Evolutionary conservation across 2,113 vertebrate species (phyloP).

Genomic region (Euleptes europaea): DNA sequence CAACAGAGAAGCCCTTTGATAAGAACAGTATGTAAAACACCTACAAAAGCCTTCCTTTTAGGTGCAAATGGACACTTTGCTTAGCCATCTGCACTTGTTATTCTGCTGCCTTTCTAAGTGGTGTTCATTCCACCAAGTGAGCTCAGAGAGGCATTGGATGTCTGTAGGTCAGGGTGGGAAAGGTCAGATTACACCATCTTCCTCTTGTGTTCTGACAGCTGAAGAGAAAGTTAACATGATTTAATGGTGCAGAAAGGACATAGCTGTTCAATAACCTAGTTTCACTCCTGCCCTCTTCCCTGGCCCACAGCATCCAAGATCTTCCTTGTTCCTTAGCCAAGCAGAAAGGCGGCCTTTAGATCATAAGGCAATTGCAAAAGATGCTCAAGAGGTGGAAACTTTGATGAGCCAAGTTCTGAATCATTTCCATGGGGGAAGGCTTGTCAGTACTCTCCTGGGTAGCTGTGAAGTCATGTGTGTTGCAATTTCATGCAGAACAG

Average conservation of each 20-base stretch:
- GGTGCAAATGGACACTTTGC: neutral
- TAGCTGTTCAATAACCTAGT: slow-evolving; percentile 49
- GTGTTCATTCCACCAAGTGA: neutral
- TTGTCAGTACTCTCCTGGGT: slow-evolving; percentile 44
- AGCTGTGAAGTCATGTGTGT: slow-evolving; percentile 57
- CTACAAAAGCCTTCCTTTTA: neutral
- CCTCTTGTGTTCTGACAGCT: neutral
- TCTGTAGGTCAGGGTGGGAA: neutral
- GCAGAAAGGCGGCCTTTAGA: slow-evolving; percentile 64
- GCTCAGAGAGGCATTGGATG: neutral
- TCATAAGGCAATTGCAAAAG: slow-evolving; percentile 48
- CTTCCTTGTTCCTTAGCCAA: slow-evolving; percentile 29
- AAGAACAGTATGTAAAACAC: neutral
- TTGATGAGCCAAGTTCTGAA: slow-evolving; percentile 61
- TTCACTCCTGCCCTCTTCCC: slow-evolving; percentile 51
- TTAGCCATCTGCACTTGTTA: neutral
- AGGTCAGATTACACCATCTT: neutral
- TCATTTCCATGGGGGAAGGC: slow-evolving; percentile 48
- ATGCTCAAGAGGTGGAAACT: slow-evolving; percentile 59
- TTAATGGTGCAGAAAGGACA: slow-evolving; percentile 49
- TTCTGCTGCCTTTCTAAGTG: neutral
- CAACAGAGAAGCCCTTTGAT: neutral
- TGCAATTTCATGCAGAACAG: slow-evolving; percentile 20
- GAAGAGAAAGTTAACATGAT: slow-evolving; percentile 32
- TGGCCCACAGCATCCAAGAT: slow-evolving; percentile 43